These are phyloP conservation scores for Paramuricea clavata DNA, from an alignment of 92 coral and sea anemone species.

Conservation along the genomic window DNA sequence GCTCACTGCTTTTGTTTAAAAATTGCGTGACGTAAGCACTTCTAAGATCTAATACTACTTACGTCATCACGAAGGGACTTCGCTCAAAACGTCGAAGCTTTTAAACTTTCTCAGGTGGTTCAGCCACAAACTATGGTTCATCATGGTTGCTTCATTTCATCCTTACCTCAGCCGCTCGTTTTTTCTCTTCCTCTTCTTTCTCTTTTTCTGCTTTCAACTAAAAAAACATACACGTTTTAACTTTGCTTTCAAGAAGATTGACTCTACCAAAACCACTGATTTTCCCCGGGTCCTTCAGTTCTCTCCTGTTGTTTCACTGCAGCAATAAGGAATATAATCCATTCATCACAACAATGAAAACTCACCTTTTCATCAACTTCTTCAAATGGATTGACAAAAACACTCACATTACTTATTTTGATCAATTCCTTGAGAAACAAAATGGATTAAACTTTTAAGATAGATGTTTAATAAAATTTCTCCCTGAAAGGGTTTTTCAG, in stretches of 20 bases:
- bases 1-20: too few species aligned
- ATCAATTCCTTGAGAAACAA: constrained; percentile 78
- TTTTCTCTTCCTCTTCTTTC: constrained; percentile 82
- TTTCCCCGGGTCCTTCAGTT: too few species aligned
- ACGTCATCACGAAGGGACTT: not conserved
- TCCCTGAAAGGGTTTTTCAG: too few species aligned
- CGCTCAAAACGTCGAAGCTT: not conserved
- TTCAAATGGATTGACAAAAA: constrained; percentile 92
- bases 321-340: too few species aligned
- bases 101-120: not conserved
- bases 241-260: not conserved
- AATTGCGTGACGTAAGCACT: too few species aligned
- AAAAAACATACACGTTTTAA: not conserved
- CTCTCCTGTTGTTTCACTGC: too few species aligned
- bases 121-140: too few species aligned
- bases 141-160: not conserved
- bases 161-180: constrained; percentile 65
- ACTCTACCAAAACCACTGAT: too few species aligned
- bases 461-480: too few species aligned
- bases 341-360: too few species aligned
- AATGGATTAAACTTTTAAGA: too few species aligned
- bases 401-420: constrained; percentile 75
- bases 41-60: too few species aligned
- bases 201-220: constrained; percentile 86
- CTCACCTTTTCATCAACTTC: constrained; percentile 93